Conservation (phyloP, 2,113 vertebrate species). For the Malurus melanocephalus region DNA sequence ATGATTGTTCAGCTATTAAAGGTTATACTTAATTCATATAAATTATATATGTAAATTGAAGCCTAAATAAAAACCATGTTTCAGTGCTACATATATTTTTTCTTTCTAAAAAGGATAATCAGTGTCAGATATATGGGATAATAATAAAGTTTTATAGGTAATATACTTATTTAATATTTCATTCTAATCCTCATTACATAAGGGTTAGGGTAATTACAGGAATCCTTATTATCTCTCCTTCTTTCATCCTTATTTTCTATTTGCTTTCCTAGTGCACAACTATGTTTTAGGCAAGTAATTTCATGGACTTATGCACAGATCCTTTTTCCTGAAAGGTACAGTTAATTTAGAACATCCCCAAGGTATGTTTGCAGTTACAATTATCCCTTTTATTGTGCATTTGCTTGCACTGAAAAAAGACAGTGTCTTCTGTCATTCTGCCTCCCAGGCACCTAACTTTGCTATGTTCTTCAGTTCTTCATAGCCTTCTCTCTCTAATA, state of each 20-base stretch:
- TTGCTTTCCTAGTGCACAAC: neutral
- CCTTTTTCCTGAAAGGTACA: constrained; percentile 7
- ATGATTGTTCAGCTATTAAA: neutral
- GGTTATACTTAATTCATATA: neutral
- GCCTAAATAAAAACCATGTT: neutral
- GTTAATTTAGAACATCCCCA: neutral
- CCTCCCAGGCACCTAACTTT: neutral
- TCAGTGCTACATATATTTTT: neutral
- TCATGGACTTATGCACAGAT: constrained; percentile 6
- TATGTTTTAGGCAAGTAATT: constrained; percentile 9
- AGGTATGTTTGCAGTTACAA: neutral
- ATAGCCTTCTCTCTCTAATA: neutral
- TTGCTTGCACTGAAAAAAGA: neutral
- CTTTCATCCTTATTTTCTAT: neutral
- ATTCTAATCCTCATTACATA: neutral
- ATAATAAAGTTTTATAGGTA: neutral
- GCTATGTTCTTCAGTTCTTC: neutral
- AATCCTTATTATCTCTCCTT: neutral
- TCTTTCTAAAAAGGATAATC: neutral
- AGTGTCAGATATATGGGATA: neutral
- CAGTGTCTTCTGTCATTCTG: neutral
- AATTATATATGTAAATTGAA: neutral
- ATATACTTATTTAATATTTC: neutral
- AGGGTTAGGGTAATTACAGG: neutral
- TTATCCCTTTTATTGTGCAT: neutral